phyloP scores from a whole-genome alignment of 2,888 invertebrate genomes.

The Lamellibrachia columna region DNA sequence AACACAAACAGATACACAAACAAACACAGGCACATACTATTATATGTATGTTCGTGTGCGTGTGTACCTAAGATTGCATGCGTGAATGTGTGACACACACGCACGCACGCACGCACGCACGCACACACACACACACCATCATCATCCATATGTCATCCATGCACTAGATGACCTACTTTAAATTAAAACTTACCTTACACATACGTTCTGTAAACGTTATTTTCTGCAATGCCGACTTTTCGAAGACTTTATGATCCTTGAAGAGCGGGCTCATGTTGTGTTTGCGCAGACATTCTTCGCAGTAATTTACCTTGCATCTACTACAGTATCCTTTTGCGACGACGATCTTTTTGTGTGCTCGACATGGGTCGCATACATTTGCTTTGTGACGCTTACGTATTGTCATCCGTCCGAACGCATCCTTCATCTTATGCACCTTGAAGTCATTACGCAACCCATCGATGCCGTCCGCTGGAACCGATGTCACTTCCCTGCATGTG shows the following conservation, averaged over 20 bases:
- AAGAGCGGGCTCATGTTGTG: conserved; percentile 42
- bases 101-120: neutral
- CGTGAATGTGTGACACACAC: neutral
- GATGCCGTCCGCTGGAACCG: conserved; percentile 40
- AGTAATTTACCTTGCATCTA: conserved; percentile 43
- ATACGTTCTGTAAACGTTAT: neutral
- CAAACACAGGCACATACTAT: neutral
- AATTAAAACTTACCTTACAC: neutral
- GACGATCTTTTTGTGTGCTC: neutral
- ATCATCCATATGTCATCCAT: neutral
- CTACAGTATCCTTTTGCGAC: conserved; percentile 35
- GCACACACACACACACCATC: too few relatives aligned
- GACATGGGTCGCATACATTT: neutral
- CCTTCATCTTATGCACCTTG: conserved; percentile 33
- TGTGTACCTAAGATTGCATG: too few relatives aligned
- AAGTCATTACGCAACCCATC: conserved; percentile 43
- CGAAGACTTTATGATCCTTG: conserved; percentile 35
- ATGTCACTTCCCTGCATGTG: conserved; percentile 44
- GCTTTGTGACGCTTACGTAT: neutral
- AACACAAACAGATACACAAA: neutral
- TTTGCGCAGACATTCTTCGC: conserved; percentile 37
- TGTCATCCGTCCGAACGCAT: neutral
- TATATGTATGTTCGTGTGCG: too few relatives aligned
- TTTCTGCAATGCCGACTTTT: neutral
- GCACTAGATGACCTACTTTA: neutral